These are phyloP conservation scores for Spisula solida DNA, from an alignment of 2,888 invertebrate species.

Conservation along the genomic window DNA sequence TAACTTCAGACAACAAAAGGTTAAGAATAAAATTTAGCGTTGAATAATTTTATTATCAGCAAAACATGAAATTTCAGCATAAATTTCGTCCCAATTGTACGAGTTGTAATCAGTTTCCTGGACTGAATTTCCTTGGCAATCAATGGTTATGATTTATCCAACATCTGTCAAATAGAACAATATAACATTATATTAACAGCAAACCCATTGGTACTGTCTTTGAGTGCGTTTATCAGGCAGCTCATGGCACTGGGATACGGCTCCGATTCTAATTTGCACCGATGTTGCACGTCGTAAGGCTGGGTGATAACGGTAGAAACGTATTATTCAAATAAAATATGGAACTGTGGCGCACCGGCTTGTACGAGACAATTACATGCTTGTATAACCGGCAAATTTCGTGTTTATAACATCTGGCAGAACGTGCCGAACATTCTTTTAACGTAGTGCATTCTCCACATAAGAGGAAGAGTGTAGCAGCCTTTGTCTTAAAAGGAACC, in stretches of 20 bases:
- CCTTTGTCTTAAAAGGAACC: constrained; percentile 29
- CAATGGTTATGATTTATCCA: background rate
- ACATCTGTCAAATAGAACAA: constrained; percentile 11
- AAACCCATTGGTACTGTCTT: background rate
- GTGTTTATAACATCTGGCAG: constrained; percentile 6
- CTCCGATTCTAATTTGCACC: background rate
- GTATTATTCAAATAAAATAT: constrained; percentile 10
- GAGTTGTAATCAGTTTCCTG: background rate
- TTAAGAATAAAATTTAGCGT: background rate
- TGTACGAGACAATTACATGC: constrained; percentile 12
- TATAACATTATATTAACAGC: constrained; percentile 13
- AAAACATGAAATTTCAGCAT: background rate
- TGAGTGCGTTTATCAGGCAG: background rate
- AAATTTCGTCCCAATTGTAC: constrained; percentile 30
- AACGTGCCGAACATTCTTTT: background rate
- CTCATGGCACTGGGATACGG: background rate
- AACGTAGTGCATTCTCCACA: constrained; percentile 3
- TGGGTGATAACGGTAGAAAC: background rate
- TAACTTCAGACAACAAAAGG: background rate
- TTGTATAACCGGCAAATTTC: constrained; percentile 11
- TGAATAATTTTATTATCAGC: constrained; percentile 1
- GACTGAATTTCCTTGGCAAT: constrained; percentile 24
- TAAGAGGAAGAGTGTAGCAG: background rate
- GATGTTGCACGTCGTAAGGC: too few relatives aligned
- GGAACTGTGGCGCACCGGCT: constrained; percentile 5